Percentiles rank a stretch among this genome's conserved stretches.
phyloP scores from a whole-genome alignment of 92 coral and sea anemone genomes.

The Epizoanthus rinbou region DNA sequence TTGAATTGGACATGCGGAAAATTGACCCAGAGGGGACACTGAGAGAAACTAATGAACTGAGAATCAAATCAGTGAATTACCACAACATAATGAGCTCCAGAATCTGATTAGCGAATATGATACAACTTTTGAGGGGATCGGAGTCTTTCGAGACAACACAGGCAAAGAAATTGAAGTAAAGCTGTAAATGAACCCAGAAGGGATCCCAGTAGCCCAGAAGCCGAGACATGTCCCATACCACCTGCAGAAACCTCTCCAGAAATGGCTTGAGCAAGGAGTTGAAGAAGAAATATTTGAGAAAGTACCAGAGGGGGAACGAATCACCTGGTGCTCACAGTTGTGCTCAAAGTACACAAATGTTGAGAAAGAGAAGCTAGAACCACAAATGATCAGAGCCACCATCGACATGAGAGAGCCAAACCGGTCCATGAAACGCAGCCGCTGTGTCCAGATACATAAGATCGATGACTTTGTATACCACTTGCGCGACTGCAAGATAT shows the following conservation, averaged over 20 bases:
- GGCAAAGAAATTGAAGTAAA: slow-evolving; percentile 53
- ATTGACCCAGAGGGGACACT: slow-evolving; percentile 41
- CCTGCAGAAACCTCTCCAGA: slow-evolving; percentile 51
- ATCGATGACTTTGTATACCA: slow-evolving; percentile 54
- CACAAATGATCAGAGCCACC: slow-evolving; percentile 73
- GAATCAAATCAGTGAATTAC: slow-evolving; percentile 5
- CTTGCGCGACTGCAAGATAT: slow-evolving; percentile 58
- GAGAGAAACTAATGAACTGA: slow-evolving; percentile 24
- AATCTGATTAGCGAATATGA: slow-evolving; percentile 41
- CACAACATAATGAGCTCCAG: slow-evolving; percentile 8
- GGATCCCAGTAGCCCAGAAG: slow-evolving; percentile 64
- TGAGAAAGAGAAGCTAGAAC: slow-evolving; percentile 54
- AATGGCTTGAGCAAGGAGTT: slow-evolving; percentile 42
- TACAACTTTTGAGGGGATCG: slow-evolving; percentile 60
- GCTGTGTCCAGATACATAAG: slow-evolving; percentile 54
- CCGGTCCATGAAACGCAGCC: slow-evolving; percentile 55
- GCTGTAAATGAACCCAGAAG: slow-evolving; percentile 65
- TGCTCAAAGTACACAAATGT: too few relatives aligned
- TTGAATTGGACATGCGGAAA: slow-evolving; percentile 49
- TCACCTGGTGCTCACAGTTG: slow-evolving; percentile 74
- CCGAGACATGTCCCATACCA: slow-evolving; percentile 62
- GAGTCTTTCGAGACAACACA: slow-evolving; percentile 55
- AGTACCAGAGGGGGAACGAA: slow-evolving; percentile 61
- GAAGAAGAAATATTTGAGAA: slow-evolving; percentile 60
- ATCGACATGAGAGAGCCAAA: slow-evolving; percentile 63